phyloP scores from a whole-genome alignment of 2,888 invertebrate species.

The Amblyjoppa fuscipennis region DNA sequence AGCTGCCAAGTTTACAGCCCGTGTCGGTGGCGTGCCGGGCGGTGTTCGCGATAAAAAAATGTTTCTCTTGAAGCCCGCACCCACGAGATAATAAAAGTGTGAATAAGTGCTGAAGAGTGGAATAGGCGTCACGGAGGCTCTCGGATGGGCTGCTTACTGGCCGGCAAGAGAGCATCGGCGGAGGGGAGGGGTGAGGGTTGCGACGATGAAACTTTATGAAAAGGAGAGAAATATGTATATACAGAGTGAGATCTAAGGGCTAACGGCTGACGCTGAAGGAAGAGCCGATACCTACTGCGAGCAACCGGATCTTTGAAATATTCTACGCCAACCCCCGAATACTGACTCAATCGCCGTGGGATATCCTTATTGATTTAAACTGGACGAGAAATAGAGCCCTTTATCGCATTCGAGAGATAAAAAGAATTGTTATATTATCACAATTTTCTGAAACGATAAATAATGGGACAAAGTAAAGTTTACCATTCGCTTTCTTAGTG shows the following conservation, averaged over 20 bases:
- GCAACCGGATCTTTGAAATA: slow-evolving; percentile 81
- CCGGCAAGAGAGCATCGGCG: slow-evolving; percentile 1
- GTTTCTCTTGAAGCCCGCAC: slow-evolving; percentile 74
- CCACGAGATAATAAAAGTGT: slow-evolving; percentile 82
- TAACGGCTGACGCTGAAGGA: slow-evolving; percentile 59
- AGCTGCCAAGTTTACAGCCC: slow-evolving; percentile 78
- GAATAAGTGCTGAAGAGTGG: slow-evolving; percentile 76
- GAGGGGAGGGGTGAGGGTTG: slow-evolving; percentile 44
- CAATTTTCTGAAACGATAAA: neutral
- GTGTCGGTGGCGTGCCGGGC: slow-evolving; percentile 76
- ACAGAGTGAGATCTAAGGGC: slow-evolving; percentile 47
- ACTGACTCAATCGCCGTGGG: slow-evolving; percentile 76
- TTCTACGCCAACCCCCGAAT: slow-evolving; percentile 75
- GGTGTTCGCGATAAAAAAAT: slow-evolving; percentile 80
- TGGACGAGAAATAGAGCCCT: slow-evolving; percentile 52
- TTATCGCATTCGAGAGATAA: neutral
- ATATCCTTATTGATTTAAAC: slow-evolving; percentile 84
- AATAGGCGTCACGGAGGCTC: slow-evolving; percentile 62
- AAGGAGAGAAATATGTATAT: slow-evolving; percentile 48
- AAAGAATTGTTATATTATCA: neutral
- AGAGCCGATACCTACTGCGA: slow-evolving; percentile 49
- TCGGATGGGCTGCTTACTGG: slow-evolving; percentile 52
- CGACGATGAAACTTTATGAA: slow-evolving; percentile 57
- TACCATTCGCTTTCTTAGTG: neutral
- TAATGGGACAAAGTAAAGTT: neutral